Evolutionary conservation across 2,888 invertebrate genomes (phyloP).

Genomic region (Proisotoma minuta): DNA sequence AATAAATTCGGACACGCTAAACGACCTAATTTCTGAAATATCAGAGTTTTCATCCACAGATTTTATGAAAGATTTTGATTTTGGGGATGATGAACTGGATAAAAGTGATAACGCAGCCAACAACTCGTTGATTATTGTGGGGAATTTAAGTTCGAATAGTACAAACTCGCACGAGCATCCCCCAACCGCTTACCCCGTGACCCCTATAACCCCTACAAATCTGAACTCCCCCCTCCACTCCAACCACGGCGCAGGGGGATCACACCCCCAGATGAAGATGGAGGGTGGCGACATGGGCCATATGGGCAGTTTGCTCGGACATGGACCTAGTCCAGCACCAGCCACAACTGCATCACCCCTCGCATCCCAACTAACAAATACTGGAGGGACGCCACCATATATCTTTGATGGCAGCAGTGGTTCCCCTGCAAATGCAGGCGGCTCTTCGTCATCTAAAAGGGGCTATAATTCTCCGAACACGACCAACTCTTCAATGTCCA

Average conservation of each 20-base stretch:
- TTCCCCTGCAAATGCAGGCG: slow-evolving; percentile 19
- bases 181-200: slow-evolving; percentile 20
- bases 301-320: slow-evolving; percentile 29
- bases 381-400: slow-evolving; percentile 12
- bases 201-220: slow-evolving; percentile 34
- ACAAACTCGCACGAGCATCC: slow-evolving; percentile 15
- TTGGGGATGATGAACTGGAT: slow-evolving; percentile 56
- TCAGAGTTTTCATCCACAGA: slow-evolving; percentile 70
- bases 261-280: slow-evolving; percentile 27
- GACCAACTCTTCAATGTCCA: slow-evolving; percentile 35
- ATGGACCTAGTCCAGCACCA: slow-evolving; percentile 46
- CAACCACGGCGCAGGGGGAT: no score
- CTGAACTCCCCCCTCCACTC: slow-evolving; percentile 18
- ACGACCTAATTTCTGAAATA: slow-evolving; percentile 81
- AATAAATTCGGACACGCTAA: slow-evolving; percentile 65
- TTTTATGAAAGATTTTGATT: slow-evolving; percentile 73
- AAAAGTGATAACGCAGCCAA: slow-evolving; percentile 49
- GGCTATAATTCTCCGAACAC: slow-evolving; percentile 16
- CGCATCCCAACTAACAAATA: slow-evolving; percentile 42
- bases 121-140: background rate
- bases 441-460: background rate
- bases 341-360: slow-evolving; percentile 47
- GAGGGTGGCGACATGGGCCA: slow-evolving; percentile 20
- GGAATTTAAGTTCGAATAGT: slow-evolving; percentile 20
- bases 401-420: slow-evolving; percentile 14